Base-by-base conservation (phyloP, 2,797 vertebrate genomes). In the Syncerus caffer region DNA sequence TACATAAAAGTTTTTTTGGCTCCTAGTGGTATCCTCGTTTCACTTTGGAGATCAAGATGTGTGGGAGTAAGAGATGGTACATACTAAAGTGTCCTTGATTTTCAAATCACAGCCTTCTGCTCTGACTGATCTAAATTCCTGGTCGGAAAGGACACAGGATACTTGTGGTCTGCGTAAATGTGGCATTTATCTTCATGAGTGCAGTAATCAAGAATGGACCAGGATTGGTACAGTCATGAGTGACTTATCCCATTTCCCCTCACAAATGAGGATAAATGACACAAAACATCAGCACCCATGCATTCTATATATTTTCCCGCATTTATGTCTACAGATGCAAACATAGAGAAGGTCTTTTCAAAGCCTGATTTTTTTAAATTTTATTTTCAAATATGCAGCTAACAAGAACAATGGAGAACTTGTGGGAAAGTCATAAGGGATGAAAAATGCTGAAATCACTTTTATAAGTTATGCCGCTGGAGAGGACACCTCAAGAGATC, bases 181-280 rank as follows among this genome's bases (percentile, higher is more conserved):
- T 93, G 83, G 8, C 55, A 93, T 97, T 97, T 96, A 93, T 98
- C 95, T 98, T 97, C 58, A 96, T 84, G 57, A 98, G 31, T 53
- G 25, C n/a, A 45, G 62, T 47, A 60, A 87, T 89, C 53, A 98
- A 91, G 89, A 16, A 96, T 88, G 96, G 67, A 84, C 89, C 86
- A 64, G 57, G 90, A 91, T 94, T 79, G 67, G 85, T 29, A 62
- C 53, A 89, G 60, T 76, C 84, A 90, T 78, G 38, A 98, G 53
- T 80, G 87, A 92, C 50, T 97, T 97, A 71, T 47, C 31, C 71
- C 34, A 51, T 50, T 4, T 95, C 13, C 90, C 93, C 90, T 97
- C 88, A 95, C 67, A 97, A 96, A 62, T 60, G 31, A 98, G 96
- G 92, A 98, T 67, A 95, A 97, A 98, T 42, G 71, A 55, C 85